These are phyloP conservation scores for Tuta absoluta DNA, from an alignment of 2,888 invertebrate species.

Conservation along the genomic window DNA sequence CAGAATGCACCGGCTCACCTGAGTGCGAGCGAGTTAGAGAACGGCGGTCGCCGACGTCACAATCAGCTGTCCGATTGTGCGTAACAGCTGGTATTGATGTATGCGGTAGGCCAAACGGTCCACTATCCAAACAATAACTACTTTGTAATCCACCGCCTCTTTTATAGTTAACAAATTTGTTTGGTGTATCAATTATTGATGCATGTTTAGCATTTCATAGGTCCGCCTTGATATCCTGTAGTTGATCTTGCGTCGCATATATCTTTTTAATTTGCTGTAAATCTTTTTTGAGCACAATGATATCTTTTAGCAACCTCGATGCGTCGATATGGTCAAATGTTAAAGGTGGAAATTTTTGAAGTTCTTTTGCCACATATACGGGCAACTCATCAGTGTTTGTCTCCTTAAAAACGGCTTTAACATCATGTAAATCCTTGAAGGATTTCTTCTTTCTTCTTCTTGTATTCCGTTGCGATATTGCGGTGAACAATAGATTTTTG, in stretches of 20 bases:
- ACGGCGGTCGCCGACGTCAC: no score
- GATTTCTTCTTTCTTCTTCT: neutral
- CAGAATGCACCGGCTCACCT: no score
- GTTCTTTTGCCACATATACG: conserved; percentile 27
- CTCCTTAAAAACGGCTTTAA: neutral
- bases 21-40: no score
- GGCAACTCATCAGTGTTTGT: conserved; percentile 22
- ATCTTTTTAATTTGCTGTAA: conserved; percentile 17
- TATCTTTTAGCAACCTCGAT: conserved; percentile 29
- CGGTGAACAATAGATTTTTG: neutral
- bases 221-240: no score
- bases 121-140: no score
- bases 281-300: conserved; percentile 21
- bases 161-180: no score
- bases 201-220: no score
- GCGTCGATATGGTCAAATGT: conserved; percentile 31
- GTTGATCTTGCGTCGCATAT: conserved; percentile 24
- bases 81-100: no score
- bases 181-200: no score
- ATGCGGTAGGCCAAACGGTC: no score
- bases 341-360: conserved; percentile 28
- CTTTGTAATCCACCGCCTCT: no score
- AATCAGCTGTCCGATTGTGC: no score
- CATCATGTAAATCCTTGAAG: neutral
- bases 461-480: neutral